phyloP scores from a whole-genome alignment of 2,888 invertebrate genomes.

The Polydrusus cervinus region DNA sequence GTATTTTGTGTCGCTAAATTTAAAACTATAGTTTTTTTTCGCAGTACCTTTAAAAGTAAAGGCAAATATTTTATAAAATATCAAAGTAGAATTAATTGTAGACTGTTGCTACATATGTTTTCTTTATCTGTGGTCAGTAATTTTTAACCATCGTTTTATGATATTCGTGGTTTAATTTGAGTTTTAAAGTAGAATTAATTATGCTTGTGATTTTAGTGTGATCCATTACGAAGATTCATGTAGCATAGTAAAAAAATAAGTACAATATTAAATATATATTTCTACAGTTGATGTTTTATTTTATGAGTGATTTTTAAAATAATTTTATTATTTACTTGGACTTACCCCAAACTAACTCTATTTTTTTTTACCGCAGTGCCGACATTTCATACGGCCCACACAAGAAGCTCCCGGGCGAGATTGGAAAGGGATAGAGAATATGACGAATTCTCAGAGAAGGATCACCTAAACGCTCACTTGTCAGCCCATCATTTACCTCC shows the following conservation, averaged over 20 bases:
- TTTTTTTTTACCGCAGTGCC: slow-evolving; percentile 64
- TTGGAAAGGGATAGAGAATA: slow-evolving; percentile 73
- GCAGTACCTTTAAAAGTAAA: too few relatives aligned
- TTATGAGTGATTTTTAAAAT: not conserved
- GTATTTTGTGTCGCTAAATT: too few relatives aligned
- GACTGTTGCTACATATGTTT: not conserved
- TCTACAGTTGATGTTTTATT: not conserved
- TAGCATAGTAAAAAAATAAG: slow-evolving; percentile 27
- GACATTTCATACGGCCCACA: slow-evolving; percentile 71
- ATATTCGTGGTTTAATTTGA: not conserved
- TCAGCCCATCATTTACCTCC: slow-evolving; percentile 64
- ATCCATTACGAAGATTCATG: slow-evolving; percentile 20
- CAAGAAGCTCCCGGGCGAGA: slow-evolving; percentile 71
- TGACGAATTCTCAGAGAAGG: slow-evolving; percentile 73
- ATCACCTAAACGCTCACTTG: slow-evolving; percentile 62
- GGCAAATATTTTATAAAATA: too few relatives aligned
- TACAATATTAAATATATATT: slow-evolving; percentile 20
- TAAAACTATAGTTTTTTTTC: too few relatives aligned
- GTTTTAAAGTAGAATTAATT: slow-evolving; percentile 8
- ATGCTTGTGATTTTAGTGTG: slow-evolving; percentile 38
- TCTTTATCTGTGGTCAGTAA: slow-evolving; percentile 38
- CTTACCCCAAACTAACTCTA: not conserved
- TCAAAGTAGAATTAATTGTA: too few relatives aligned
- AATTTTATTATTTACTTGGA: not conserved
- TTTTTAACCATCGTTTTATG: slow-evolving; percentile 8